phyloP scores from a whole-genome alignment of 2,113 vertebrate genomes.

The Sceloporus undulatus region DNA sequence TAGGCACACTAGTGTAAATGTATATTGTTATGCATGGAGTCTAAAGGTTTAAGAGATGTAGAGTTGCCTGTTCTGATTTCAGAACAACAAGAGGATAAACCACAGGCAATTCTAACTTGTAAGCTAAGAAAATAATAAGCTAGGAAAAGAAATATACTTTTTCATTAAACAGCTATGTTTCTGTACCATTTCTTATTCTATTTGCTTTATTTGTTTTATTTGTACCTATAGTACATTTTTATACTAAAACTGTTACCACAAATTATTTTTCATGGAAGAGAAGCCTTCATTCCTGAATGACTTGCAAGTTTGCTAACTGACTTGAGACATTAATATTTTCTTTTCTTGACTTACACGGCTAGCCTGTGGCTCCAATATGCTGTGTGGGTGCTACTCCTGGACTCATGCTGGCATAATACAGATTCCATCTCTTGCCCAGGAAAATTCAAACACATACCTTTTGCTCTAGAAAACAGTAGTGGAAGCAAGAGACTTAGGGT shows the following conservation, averaged over 20 bases:
- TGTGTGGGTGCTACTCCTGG: neutral
- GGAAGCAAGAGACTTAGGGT: neutral
- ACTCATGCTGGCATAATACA: neutral
- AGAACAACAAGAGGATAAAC: neutral
- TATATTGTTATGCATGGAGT: neutral
- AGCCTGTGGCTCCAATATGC: too few relatives aligned
- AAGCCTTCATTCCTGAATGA: neutral
- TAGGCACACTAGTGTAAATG: neutral
- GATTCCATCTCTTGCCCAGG: neutral
- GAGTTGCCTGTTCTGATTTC: slow-evolving; percentile 12
- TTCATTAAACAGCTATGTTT: slow-evolving; percentile 32
- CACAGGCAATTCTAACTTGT: neutral
- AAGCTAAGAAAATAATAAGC: slow-evolving; percentile 18
- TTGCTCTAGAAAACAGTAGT: neutral
- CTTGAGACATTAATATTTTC: neutral
- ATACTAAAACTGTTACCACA: neutral
- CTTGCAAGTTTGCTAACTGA: neutral
- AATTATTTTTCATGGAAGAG: neutral
- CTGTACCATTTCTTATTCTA: slow-evolving; percentile 35
- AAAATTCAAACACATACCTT: neutral
- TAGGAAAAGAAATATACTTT: slow-evolving; percentile 18
- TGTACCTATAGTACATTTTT: neutral
- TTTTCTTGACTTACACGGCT: neutral
- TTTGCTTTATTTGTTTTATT: slow-evolving; percentile 27
- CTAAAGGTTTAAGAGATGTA: neutral